A percentile compares a stretch with the other conserved stretches of the same genome.
phyloP scores from a whole-genome alignment of 2,797 vertebrate species.

The Karalla daura region DNA sequence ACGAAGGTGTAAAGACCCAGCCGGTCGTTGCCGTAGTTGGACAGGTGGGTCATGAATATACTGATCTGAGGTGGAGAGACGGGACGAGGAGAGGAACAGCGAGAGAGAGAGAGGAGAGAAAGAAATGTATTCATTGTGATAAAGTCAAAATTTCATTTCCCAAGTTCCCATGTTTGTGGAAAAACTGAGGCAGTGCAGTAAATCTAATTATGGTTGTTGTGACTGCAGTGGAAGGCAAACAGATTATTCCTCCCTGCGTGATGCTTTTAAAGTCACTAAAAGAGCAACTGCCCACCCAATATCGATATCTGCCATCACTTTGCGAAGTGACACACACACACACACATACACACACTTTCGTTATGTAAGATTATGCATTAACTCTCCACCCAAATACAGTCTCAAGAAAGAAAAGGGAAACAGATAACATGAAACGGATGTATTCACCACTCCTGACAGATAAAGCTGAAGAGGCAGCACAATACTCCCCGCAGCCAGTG shows the following conservation, averaged over 20 bases:
- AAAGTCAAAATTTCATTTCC: conserved; percentile 62
- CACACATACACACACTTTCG: conserved; percentile 47
- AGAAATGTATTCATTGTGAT: conserved; percentile 18
- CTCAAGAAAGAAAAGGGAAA: conserved; percentile 46
- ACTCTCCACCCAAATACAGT: conserved; percentile 43
- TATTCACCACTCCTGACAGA: conserved; percentile 51
- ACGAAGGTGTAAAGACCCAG: conserved; percentile 95
- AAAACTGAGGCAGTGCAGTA: conserved; percentile 26
- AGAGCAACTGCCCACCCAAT: conserved; percentile 37
- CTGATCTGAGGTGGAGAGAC: conserved; percentile 86
- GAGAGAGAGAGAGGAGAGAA: neutral
- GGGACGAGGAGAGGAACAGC: too few relatives aligned
- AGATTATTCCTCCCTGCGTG: conserved; percentile 50
- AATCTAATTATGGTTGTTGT: conserved; percentile 55
- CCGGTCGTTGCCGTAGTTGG: conserved; percentile 97
- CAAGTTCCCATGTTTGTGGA: conserved; percentile 44
- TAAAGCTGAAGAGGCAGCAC: conserved; percentile 57
- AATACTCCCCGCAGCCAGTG: conserved; percentile 51
- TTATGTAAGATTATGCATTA: conserved; percentile 42
- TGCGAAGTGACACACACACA: conserved; percentile 33
- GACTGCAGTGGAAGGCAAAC: conserved; percentile 55
- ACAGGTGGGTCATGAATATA: conserved; percentile 98
- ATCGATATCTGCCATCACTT: conserved; percentile 56
- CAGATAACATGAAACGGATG: conserved; percentile 49
- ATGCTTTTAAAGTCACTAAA: conserved; percentile 42